Evolutionary conservation across 2,888 invertebrate genomes (phyloP).

Genomic region (Brenthis ino): DNA sequence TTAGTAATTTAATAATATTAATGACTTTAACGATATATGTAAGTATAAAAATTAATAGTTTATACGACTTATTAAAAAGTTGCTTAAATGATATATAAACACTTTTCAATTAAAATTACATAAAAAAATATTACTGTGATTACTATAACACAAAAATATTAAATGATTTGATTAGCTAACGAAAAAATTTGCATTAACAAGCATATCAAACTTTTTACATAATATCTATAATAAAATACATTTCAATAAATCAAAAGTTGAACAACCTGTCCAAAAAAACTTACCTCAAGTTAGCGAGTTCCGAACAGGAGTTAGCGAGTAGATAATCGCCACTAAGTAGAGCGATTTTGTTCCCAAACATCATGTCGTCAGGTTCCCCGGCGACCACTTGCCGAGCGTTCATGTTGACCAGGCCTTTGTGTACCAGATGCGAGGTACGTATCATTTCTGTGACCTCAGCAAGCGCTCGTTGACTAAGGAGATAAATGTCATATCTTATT

Average conservation of each 20-base stretch:
- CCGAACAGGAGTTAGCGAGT: constrained; percentile 93
- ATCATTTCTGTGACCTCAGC: constrained; percentile 99
- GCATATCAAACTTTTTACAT: too few relatives aligned
- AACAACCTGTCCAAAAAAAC: constrained; percentile 20
- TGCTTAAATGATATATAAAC: not conserved
- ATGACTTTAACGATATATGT: too few relatives aligned
- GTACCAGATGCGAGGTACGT: constrained; percentile 94
- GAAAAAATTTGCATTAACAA: too few relatives aligned
- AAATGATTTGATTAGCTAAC: too few relatives aligned
- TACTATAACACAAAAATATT: too few relatives aligned
- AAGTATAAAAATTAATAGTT: too few relatives aligned
- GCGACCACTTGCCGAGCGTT: constrained; percentile 83
- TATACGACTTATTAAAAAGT: too few relatives aligned
- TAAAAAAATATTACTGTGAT: too few relatives aligned
- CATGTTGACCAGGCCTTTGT: constrained; percentile 93
- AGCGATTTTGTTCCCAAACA: constrained; percentile 97
- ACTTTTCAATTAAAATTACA: not conserved
- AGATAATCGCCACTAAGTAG: constrained; percentile 95
- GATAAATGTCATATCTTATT: not conserved
- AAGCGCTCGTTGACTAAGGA: constrained; percentile 88
- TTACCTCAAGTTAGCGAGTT: constrained; percentile 89
- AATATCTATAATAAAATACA: too few relatives aligned
- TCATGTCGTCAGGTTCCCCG: constrained; percentile 87
- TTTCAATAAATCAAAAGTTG: too few relatives aligned
- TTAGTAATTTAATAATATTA: not conserved